Conservation (phyloP, 2,888 invertebrate species). For the Pseudolycoriella hygida region DNA sequence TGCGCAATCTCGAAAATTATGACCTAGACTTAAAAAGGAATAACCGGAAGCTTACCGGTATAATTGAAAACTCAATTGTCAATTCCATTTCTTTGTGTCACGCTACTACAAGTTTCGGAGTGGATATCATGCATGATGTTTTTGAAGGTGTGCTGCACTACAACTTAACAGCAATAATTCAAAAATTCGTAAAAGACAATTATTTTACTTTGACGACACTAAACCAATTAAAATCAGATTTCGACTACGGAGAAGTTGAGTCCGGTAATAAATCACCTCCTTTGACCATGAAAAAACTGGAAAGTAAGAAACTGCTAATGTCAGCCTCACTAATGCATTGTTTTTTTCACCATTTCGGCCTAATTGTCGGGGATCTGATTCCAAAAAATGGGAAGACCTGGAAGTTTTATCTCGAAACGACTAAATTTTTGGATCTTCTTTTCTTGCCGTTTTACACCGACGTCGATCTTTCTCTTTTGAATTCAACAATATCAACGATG, state of each 20-base stretch:
- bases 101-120: not conserved
- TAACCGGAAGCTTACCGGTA: not conserved
- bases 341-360: no score
- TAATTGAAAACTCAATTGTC: not conserved
- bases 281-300: constrained; percentile 1
- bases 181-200: not conserved
- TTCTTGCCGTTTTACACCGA: no score
- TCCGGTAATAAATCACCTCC: constrained; percentile 6
- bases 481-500: no score
- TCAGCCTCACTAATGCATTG: constrained; percentile 4
- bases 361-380: no score
- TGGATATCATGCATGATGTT: constrained; percentile 2
- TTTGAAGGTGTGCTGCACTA: not conserved
- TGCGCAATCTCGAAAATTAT: not conserved
- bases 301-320: constrained; percentile 5
- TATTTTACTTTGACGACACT: not conserved
- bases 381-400: no score
- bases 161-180: not conserved
- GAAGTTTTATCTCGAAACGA: no score
- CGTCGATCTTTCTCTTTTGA: no score
- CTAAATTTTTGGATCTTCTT: no score
- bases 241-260: constrained; percentile 6
- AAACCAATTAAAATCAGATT: constrained; percentile 5
- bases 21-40: not conserved
- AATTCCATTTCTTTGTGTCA: not conserved